phyloP scores from a whole-genome alignment of 2,888 invertebrate species.

The Clepsis dumicolana region DNA sequence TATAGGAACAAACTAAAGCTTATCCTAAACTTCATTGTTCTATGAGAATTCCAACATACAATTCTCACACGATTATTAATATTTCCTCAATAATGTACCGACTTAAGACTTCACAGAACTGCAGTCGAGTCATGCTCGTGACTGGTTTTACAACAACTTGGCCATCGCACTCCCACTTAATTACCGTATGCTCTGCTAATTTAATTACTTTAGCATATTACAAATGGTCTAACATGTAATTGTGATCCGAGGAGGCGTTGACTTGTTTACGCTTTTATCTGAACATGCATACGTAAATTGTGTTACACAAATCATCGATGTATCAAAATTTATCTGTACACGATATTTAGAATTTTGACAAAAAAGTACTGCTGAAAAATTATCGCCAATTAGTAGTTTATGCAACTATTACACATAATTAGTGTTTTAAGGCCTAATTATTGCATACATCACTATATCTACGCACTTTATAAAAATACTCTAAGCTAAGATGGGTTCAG shows the following conservation, averaged over 20 bases:
- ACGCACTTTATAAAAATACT: too few relatives aligned
- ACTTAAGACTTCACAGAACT: neutral
- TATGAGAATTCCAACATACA: too few relatives aligned
- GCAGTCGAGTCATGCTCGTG: neutral
- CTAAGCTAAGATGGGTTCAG: too few relatives aligned
- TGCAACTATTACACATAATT: neutral
- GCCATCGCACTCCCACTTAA: neutral
- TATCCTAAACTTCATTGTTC: neutral
- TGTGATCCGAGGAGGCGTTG: slow-evolving; percentile 24
- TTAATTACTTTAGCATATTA: slow-evolving; percentile 22
- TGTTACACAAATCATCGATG: neutral
- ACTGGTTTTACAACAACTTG: neutral
- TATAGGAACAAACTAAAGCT: neutral
- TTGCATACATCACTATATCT: too few relatives aligned
- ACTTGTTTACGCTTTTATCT: slow-evolving; percentile 22
- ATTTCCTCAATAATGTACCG: neutral
- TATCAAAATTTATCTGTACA: neutral
- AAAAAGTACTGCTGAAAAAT: neutral
- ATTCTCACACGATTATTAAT: too few relatives aligned
- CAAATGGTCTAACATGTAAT: slow-evolving; percentile 19
- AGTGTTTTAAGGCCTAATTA: too few relatives aligned
- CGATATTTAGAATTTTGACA: neutral
- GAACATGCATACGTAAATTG: neutral
- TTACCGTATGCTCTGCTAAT: slow-evolving; percentile 7
- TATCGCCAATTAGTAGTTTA: neutral